Base-by-base conservation (phyloP, 2,113 vertebrate genomes). In the Spermophilus dauricus region DNA sequence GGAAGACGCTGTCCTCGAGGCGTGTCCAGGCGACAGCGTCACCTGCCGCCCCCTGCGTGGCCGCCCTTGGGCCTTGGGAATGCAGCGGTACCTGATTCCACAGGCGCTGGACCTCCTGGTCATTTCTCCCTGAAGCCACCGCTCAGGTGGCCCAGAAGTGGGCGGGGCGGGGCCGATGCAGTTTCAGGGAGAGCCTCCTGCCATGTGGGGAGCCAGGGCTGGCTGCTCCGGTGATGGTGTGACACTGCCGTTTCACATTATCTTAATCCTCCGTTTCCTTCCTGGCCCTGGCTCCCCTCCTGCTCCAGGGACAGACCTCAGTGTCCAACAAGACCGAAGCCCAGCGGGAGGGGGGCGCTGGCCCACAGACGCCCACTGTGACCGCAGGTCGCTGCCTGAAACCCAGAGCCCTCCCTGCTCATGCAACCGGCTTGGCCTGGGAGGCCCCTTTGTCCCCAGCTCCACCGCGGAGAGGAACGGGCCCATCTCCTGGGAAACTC, bases 261-360 rank as follows among this genome's bases (percentile, higher is more conserved):
- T 88, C 95, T 95, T 91, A 82, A 86, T 86, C 95, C 77, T 37
- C 1, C 13, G 24, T 5, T 77, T 69, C 87, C 88, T 89, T 81
- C 42, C 28, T 51, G n/a, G 81, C 56, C 32, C 42, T 16, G 13
- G 14, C 45, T 28, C 37, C 48, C 67, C 85, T 58, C 73, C 88
- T 39, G 77, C 67, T 30, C 13, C 58, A 17, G 77, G 58, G 67
- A 95, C 53, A 78, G 72, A n/a, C 20, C 51, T 58, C 51, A 28
- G 39, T 1, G 30, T 86, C 37, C 39, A 67, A 34, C 53, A 86
- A 48, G 45, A 24, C 77, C 67, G 1, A 45, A 45, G 42, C 42
- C 42, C 42, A 8, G 42, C 42, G 42, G 42, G 42, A 45, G 42
- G 42, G 42, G 42, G 8, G 42, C 42, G 42, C 42, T 45, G 42